Evolutionary conservation across 2,888 invertebrate genomes (phyloP).

Genomic region (Archips xylosteana): DNA sequence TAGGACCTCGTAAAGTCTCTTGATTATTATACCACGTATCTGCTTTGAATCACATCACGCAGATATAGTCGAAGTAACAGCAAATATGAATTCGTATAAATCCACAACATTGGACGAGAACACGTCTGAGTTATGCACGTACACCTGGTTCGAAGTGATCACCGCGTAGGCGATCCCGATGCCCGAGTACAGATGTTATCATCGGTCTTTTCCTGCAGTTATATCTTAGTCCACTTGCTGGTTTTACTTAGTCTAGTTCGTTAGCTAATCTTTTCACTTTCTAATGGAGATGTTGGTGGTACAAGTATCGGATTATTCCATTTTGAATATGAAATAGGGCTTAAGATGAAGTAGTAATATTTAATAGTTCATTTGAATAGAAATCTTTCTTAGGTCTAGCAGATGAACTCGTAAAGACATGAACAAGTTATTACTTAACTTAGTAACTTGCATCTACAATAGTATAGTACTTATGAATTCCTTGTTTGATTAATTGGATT

Average conservation of each 20-base stretch:
- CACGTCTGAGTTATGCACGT: conserved; percentile 69
- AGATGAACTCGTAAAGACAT: background rate
- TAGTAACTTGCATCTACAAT: background rate
- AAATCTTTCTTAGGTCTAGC: background rate
- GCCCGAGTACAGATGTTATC: conserved; percentile 63
- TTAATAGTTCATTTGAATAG: background rate
- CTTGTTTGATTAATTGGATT: too few relatives aligned
- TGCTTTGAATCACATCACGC: conserved; percentile 42
- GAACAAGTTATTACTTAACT: background rate
- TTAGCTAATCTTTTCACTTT: conserved; percentile 72
- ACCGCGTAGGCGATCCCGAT: conserved; percentile 68
- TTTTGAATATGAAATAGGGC: conserved; percentile 58
- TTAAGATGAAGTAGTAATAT: background rate
- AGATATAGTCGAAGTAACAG: conserved; percentile 59
- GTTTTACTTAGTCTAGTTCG: conserved; percentile 62
- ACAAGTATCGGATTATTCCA: conserved; percentile 54
- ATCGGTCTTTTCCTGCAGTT: conserved; percentile 61
- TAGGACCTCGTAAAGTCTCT: background rate
- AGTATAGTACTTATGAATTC: too few relatives aligned
- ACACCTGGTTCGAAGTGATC: conserved; percentile 61
- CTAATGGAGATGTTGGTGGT: conserved; percentile 61
- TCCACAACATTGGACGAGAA: conserved; percentile 58
- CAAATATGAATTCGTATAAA: conserved; percentile 67
- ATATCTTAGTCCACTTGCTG: conserved; percentile 51
- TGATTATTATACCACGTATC: background rate